Conservation (phyloP, 2,888 invertebrate species). For the Empis stercorea region DNA sequence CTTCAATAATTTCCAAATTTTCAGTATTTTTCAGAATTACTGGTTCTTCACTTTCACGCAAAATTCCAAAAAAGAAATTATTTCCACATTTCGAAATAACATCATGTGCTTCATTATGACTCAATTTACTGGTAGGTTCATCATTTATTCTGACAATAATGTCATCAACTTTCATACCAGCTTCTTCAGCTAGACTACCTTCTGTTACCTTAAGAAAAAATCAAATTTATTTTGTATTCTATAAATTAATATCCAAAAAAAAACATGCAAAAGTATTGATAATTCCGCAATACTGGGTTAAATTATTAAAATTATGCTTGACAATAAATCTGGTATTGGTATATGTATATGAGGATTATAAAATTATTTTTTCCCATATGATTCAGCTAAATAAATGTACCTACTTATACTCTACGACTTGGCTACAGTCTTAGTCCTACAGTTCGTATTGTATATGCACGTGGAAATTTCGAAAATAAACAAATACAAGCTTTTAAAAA, state of each 20-base stretch:
- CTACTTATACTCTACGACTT: too few species aligned
- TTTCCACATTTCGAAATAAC: conserved; percentile 58
- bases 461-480: too few species aligned
- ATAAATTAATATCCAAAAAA: conserved; percentile 1
- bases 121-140: conserved; percentile 48
- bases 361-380: too few species aligned
- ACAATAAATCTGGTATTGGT: too few species aligned
- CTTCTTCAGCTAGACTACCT: conserved; percentile 66
- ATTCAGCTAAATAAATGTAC: too few species aligned
- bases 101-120: conserved; percentile 67
- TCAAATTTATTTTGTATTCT: conserved; percentile 7
- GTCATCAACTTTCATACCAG: conserved; percentile 77
- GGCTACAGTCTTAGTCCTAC: too few species aligned
- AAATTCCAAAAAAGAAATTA: conserved; percentile 48
- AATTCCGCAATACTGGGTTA: too few species aligned
- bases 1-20: not conserved
- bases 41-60: conserved; percentile 8
- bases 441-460: too few species aligned
- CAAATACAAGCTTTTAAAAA: too few species aligned
- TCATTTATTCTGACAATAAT: conserved; percentile 65
- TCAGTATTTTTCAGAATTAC: not conserved
- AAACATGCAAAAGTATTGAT: conserved; percentile 1
- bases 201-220: conserved; percentile 52
- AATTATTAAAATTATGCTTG: too few species aligned
- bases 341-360: too few species aligned